Evolutionary conservation across 2,113 vertebrate species (phyloP).

Genomic region (Anser cygnoides): DNA sequence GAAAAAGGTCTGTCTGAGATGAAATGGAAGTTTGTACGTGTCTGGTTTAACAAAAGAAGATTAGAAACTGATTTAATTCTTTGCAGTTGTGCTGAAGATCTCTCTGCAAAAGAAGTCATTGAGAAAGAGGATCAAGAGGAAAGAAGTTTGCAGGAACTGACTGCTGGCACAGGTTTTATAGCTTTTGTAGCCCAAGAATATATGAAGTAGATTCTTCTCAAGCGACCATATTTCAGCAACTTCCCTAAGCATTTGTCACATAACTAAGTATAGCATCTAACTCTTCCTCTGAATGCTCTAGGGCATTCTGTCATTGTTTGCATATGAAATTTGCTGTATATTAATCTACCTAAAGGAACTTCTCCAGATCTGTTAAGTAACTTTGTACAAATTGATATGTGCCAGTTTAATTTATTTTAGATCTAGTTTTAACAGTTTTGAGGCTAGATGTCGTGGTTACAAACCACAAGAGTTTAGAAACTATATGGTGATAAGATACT

Average conservation of each 20-base stretch:
- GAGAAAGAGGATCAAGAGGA: slow-evolving; percentile 72
- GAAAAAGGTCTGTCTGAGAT: slow-evolving; percentile 42
- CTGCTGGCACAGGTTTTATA: slow-evolving; percentile 70
- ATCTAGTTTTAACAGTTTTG: not conserved
- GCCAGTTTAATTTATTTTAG: not conserved
- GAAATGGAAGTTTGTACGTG: slow-evolving; percentile 39
- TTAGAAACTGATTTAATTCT: slow-evolving; percentile 73
- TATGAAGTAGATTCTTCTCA: slow-evolving; percentile 46
- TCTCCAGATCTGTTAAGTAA: not conserved
- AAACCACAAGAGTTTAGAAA: not conserved
- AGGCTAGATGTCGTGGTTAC: not conserved
- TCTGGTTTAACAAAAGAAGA: slow-evolving; percentile 55
- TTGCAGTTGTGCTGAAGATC: slow-evolving; percentile 72
- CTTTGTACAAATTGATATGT: not conserved
- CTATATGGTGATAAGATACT: not conserved
- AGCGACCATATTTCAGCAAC: slow-evolving; percentile 44
- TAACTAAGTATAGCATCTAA: slow-evolving; percentile 17
- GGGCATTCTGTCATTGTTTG: not conserved
- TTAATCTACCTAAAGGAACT: not conserved
- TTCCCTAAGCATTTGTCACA: slow-evolving; percentile 35
- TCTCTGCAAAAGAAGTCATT: slow-evolving; percentile 71
- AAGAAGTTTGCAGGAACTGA: slow-evolving; percentile 70
- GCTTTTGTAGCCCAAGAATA: slow-evolving; percentile 63
- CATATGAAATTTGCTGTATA: not conserved
- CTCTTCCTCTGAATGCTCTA: not conserved